phyloP scores from a whole-genome alignment of 2,797 vertebrate species.

The Phylloscopus collybita region DNA sequence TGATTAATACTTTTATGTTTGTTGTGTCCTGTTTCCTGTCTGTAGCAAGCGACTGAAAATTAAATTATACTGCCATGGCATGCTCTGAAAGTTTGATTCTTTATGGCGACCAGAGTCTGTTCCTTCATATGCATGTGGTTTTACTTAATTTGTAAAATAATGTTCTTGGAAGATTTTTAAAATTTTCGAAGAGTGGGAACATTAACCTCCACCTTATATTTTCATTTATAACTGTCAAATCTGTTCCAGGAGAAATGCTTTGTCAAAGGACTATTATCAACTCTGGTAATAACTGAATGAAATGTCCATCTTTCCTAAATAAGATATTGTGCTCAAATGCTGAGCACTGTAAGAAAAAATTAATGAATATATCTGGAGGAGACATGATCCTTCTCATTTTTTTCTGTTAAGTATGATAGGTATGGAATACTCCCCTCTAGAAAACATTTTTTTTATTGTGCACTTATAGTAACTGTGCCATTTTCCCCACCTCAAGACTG shows the following conservation, averaged over 20 bases:
- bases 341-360: neutral
- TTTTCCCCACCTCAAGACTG: neutral
- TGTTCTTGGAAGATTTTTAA: neutral
- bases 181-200: neutral
- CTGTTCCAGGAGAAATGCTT: neutral
- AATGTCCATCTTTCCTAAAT: neutral
- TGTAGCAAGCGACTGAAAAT: neutral
- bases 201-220: neutral
- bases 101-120: neutral
- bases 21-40: neutral
- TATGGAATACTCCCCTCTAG: neutral
- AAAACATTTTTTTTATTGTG: neutral
- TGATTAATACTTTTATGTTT: neutral
- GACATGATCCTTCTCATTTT: neutral
- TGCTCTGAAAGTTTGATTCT: neutral
- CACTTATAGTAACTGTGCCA: neutral
- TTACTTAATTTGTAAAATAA: neutral
- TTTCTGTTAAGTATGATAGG: neutral
- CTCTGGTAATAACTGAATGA: neutral
- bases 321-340: neutral
- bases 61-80: neutral
- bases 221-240: neutral
- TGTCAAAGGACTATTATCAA: neutral
- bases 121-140: neutral
- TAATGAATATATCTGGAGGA: neutral